phyloP scores from a whole-genome alignment of 2,888 invertebrate species.

The Drosophila leonis region DNA sequence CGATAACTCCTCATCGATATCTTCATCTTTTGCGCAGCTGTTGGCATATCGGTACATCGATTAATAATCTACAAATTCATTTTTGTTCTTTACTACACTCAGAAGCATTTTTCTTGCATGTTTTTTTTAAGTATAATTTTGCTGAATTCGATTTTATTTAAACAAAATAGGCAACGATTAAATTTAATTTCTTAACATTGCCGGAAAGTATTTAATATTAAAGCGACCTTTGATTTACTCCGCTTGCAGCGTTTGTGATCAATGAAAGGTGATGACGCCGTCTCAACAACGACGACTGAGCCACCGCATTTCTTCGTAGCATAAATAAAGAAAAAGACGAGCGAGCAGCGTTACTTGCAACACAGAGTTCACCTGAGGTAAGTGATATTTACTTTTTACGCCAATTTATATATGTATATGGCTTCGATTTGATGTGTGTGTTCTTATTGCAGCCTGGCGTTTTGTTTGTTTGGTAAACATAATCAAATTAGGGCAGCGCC shows the following conservation, averaged over 20 bases:
- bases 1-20: not conserved
- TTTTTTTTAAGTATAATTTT: constrained; percentile 35
- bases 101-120: constrained; percentile 49
- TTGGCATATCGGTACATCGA: constrained; percentile 19
- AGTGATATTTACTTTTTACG: constrained; percentile 17
- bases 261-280: constrained; percentile 60
- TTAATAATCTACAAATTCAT: constrained; percentile 16
- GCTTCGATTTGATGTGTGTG: constrained; percentile 19
- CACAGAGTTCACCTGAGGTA: constrained; percentile 19
- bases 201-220: not conserved
- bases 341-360: constrained; percentile 23
- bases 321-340: constrained; percentile 44
- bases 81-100: constrained; percentile 44
- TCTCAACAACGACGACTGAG: constrained; percentile 63
- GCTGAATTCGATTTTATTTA: constrained; percentile 31
- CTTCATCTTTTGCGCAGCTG: constrained; percentile 10
- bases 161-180: constrained; percentile 11
- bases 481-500: constrained; percentile 31
- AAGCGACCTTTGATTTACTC: not conserved
- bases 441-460: constrained; percentile 26
- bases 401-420: constrained; percentile 19
- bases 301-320: constrained; percentile 53
- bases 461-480: constrained; percentile 50
- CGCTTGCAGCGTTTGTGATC: constrained; percentile 24
- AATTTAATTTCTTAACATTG: constrained; percentile 8